A percentile compares a stretch with the other conserved stretches of the same genome.
Evolutionary conservation across 2,113 vertebrate species (phyloP).

Genomic region (mouse (Mus musculus)): DNA sequence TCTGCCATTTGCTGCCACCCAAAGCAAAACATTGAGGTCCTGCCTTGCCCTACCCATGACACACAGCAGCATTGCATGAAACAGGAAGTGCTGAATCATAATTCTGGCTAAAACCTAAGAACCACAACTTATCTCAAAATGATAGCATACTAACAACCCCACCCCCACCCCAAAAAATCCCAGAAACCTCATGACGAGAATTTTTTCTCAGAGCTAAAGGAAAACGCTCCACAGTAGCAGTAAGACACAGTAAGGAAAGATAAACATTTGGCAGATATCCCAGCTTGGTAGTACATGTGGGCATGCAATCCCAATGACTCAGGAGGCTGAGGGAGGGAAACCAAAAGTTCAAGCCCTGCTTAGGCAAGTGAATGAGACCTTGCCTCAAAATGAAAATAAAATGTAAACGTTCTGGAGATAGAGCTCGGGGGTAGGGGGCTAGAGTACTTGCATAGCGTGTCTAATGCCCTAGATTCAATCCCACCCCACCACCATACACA

Average conservation of each 20-base stretch:
- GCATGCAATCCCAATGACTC: background rate
- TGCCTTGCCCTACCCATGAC: background rate
- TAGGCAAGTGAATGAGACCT: background rate
- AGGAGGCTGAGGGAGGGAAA: background rate
- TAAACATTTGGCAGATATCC: background rate
- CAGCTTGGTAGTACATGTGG: background rate
- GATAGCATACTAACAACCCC: constrained; percentile 54
- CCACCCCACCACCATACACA: too few relatives aligned
- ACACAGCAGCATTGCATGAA: constrained; percentile 55
- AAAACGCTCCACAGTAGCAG: constrained; percentile 16
- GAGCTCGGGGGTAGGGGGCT: background rate
- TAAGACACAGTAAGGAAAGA: constrained; percentile 27
- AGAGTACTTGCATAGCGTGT: background rate
- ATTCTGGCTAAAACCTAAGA: constrained; percentile 73
- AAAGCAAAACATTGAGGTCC: constrained; percentile 59
- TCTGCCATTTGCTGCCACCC: constrained; percentile 35
- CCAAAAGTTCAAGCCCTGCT: background rate
- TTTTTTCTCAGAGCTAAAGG: background rate
- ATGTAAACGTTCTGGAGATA: background rate
- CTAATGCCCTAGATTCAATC: background rate
- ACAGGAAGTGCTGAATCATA: constrained; percentile 77
- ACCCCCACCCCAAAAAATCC: background rate
- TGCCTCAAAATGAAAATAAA: background rate
- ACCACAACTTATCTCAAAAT: constrained; percentile 67
- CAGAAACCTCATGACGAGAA: constrained; percentile 43